Base-by-base conservation (phyloP, 2,888 invertebrate species). In the Gymnosoma rotundatum region DNA sequence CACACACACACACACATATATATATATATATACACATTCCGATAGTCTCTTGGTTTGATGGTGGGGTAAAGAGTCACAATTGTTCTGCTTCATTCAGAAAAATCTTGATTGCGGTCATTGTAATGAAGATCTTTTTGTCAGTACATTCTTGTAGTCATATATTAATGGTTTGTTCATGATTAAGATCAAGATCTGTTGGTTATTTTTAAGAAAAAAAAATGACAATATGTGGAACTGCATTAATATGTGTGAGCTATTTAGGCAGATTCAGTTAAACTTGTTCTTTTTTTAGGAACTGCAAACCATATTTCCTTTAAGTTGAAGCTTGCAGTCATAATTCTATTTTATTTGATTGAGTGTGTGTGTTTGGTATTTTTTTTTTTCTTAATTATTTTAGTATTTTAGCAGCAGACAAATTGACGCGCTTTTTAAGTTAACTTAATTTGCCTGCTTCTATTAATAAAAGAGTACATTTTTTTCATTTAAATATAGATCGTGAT, bases 341-440 rank as follows among this genome's bases (percentile, higher is more conserved):
- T 67, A 69, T 56, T 75, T 12, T 38, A 48, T 20, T 48, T 60
- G 21, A 2, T 21, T 66, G 58, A 25, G 38, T 50, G 10, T 42
- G 20, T 60, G 32, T 32, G 18, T 58, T 60, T n/a, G 78, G 78
- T 78, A 50, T 48, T 67, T 54, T 64, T 20, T 18, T 18, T 48
- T 67, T 54, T 64, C n/a, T 18, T 45, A 42, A 38, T 70, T 58
- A 61, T 69, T 73, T 52, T 78, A 45, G 86, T 67, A 61, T 63
- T 80, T 69, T 54, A 63, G 86, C 79, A 86, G 88, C 88, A 90
- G 90, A 90, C 90, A 90, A 90, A 89, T 90, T 90, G 90, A 90
- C 90, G 90, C 90, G 87, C 87, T 88, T 70, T 60, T 56, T 45
- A 61, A 45, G 60, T 61, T 67, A 61, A 67, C 50, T 69, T 83